Evolutionary conservation across 2,888 invertebrate species (phyloP), one percentile per base, ranked within the genome.

Genomic region (Lymantria monacha): DNA sequence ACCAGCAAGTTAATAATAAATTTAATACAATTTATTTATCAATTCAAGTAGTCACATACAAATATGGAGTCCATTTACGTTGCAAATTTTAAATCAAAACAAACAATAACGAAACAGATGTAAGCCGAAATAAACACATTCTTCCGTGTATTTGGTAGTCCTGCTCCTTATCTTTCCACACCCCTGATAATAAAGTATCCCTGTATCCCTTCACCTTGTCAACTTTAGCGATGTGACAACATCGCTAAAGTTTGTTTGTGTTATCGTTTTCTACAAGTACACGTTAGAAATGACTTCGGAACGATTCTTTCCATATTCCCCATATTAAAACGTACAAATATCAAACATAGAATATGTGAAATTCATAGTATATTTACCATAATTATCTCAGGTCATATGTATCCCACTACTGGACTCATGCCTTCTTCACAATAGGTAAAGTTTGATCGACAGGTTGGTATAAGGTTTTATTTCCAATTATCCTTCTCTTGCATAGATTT

Each of bases 131-230:
- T 22, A 22, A 22, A 22, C 22, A 22, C 5, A 5, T 22, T 22
- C 5, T 3, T 22, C 22, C 5, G 2, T 22, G 5, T 5, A 22
- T 22, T 2, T 55, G 64, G 51, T 77, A 77, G 59, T 79, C 79
- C 79, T 84, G 74, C 36, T 47, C 41, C 50, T 59, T 72, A 74
- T 83, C 79, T 72, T 51, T 80, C 78, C 69, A 61, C 83, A 77
- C 83, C 85, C 84, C 65, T 56, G 75, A 74, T 73, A 76, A 22
- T 81, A 82, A 79, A 60, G 60, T 70, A 72, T 76, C 77, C 76
- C 66, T 64, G 59, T 65, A 66, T 62, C 52, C 61, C 59, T 56
- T n/a, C 42, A 42, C 41, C 2, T 13, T 12, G 41, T 13, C 15
- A 38, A 12, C 11, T n/a, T 12, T 38, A n/a, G 0, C 9, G 38